These are phyloP conservation scores for Globicephala melas DNA, from an alignment of 2,113 vertebrate genomes.

Conservation along the genomic window DNA sequence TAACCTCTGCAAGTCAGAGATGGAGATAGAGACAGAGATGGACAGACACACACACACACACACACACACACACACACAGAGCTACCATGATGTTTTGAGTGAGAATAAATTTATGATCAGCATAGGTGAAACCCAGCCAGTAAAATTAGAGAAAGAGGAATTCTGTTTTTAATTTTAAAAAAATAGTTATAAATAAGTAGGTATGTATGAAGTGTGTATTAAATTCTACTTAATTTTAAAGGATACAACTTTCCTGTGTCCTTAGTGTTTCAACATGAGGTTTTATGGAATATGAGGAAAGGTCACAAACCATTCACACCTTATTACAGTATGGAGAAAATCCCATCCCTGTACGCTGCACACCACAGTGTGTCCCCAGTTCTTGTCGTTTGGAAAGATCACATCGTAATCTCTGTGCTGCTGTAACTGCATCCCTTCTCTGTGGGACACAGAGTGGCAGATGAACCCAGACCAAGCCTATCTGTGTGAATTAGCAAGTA, in stretches of 20 bases:
- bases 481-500: neutral
- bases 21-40: accelerated
- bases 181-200: neutral
- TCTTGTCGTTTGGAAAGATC: neutral
- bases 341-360: neutral
- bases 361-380: too few species aligned
- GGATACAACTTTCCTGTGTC: neutral
- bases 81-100: neutral
- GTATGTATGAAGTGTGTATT: neutral
- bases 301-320: neutral
- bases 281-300: neutral
- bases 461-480: neutral
- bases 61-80: neutral
- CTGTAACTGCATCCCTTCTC: neutral
- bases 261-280: neutral
- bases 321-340: neutral
- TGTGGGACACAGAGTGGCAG: neutral
- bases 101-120: neutral
- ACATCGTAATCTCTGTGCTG: accelerated
- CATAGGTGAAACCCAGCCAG: neutral
- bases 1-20: neutral
- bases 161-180: neutral
- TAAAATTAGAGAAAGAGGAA: neutral
- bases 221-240: neutral
- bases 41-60: neutral